These are phyloP conservation scores for Poecile atricapillus DNA, from an alignment of 2,113 vertebrate species.

Conservation along the genomic window DNA sequence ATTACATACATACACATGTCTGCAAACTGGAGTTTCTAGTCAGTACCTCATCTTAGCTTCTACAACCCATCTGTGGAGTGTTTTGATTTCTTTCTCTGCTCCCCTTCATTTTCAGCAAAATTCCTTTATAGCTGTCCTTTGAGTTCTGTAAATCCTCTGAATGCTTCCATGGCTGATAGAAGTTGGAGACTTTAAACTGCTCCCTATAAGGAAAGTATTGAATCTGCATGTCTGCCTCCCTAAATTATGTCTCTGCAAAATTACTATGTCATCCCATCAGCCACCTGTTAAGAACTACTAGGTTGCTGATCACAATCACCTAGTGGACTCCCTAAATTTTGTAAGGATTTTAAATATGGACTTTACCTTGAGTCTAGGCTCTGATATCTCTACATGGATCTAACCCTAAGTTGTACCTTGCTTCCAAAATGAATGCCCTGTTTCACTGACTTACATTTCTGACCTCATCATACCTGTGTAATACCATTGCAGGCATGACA, in stretches of 20 bases:
- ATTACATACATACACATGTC: fast-evolving
- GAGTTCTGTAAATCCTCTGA: background rate
- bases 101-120: background rate
- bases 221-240: background rate
- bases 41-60: background rate
- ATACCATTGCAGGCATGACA: background rate
- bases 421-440: background rate
- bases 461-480: background rate
- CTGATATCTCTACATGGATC: background rate
- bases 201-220: background rate
- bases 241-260: background rate
- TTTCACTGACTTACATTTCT: background rate
- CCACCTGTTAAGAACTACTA: background rate
- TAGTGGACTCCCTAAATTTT: background rate
- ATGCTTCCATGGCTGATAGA: background rate
- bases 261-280: background rate
- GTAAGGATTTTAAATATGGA: background rate
- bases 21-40: background rate
- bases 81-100: background rate
- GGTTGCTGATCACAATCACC: background rate
- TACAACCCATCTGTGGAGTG: background rate
- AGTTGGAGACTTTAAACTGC: background rate
- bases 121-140: background rate
- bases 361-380: background rate
- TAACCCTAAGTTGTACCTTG: background rate